Base-by-base conservation (phyloP, 2,888 invertebrate genomes). In the Entomobrya multifasciata region DNA sequence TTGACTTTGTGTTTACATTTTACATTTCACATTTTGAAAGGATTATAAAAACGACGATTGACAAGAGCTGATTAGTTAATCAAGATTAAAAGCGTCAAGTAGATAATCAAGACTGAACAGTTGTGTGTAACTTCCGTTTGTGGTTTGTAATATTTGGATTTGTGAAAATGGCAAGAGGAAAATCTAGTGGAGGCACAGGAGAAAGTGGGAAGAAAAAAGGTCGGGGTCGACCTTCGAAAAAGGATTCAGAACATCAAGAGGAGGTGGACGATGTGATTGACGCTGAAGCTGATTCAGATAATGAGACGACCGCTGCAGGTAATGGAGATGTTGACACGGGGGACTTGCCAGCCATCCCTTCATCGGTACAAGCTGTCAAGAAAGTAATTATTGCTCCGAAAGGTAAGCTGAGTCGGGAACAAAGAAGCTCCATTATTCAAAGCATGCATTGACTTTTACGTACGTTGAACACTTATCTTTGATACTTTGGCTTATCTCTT, bases 351-450 rank as follows among this genome's bases (percentile, higher is more conserved):
- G 72, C 10, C 3, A 49, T 57, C 47, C 87, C 87, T 0, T 57
- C 27, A 0, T 86, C 89, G 0, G 65, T 80, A 0, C 27, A 67
- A 41, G 36, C 67, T 11, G 44, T 41, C 8, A 79, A 55, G 22
- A 90, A 90, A 72, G 47, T 89, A 8, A 27, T 89, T 0, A 3
- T 87, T 20, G 72, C 74, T 11, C 85, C 85, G n/a, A 82, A 88
- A 86, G 87, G 88, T 89, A 79, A 15, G 5, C 6, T 1, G 55
- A 2, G 55, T 6, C 8, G 15, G 22, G 57, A 15, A 11, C n/a
- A n/a, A n/a, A n/a, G n/a, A 52, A 17, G n/a, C 17, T 20, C n/a
- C 20, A 17, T 17, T 17, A 52, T 6, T 22, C 0, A 55, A 20
- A 25, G 5, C 4, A 6, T 13, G 11, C 3, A 27, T 57, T 55